Evolutionary conservation across 64 coral and sea anemone genomes (phyloP).

Genomic region (Cladopsammia gracilis): DNA sequence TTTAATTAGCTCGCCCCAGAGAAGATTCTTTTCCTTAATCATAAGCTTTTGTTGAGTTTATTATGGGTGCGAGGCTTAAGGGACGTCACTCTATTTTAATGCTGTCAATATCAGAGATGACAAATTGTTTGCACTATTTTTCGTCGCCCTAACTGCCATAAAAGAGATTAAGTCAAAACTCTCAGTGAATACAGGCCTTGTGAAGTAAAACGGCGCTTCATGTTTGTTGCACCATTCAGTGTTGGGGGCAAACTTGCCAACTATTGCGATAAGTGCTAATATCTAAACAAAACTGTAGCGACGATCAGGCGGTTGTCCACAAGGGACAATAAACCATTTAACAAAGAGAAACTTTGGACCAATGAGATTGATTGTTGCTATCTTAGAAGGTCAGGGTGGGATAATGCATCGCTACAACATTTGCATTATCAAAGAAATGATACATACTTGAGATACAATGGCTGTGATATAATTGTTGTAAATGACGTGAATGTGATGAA

Average conservation of each 20-base stretch:
- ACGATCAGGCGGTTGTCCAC: conserved; percentile 9
- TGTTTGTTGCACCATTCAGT: not conserved
- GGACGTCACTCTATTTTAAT: conserved; percentile 2
- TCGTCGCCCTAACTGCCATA: not conserved
- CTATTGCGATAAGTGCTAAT: not conserved
- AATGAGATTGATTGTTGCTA: conserved; percentile 11
- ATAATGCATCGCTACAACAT: not conserved
- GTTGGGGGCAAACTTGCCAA: not conserved
- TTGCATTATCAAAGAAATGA: conserved; percentile 44
- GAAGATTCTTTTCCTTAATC: not conserved
- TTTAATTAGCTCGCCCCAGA: conserved; percentile 22
- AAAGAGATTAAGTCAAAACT: conserved; percentile 7
- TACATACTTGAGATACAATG: conserved; percentile 29
- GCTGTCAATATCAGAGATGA: not conserved
- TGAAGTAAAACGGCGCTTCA: not conserved
- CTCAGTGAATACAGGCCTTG: not conserved
- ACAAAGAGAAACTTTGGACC: conserved; percentile 22
- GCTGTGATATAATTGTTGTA: conserved; percentile 18
- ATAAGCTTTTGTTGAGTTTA: conserved; percentile 24
- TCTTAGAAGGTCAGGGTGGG: not conserved
- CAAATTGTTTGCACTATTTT: conserved; percentile 13
- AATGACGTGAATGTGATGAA: conserved; percentile 30
- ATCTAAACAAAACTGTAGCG: conserved; percentile 4
- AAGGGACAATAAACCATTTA: not conserved
- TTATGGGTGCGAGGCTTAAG: not conserved